These are phyloP conservation scores for Geotrypetes seraphini DNA, from an alignment of 2,797 vertebrate genomes.

Conservation along the genomic window DNA sequence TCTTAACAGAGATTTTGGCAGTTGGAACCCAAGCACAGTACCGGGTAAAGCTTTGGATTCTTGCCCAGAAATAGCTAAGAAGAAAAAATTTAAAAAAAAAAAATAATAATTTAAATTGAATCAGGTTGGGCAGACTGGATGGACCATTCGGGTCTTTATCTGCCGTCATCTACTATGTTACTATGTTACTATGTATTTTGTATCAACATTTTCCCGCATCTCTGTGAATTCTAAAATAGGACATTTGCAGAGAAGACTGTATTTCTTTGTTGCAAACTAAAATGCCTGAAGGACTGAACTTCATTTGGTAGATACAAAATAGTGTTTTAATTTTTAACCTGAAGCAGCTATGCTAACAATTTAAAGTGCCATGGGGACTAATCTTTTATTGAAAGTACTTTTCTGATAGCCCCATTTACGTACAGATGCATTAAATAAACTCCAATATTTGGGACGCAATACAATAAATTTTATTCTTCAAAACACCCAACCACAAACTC, in stretches of 20 bases:
- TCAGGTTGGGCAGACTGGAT: too few relatives aligned
- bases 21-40: too few relatives aligned
- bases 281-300: conserved; percentile 36
- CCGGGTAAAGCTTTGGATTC: too few relatives aligned
- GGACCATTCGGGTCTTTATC: too few relatives aligned
- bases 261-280: conserved; percentile 20
- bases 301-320: conserved; percentile 31
- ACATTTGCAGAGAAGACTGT: conserved; percentile 34
- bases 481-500: too few relatives aligned
- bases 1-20: too few relatives aligned
- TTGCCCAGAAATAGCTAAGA: too few relatives aligned
- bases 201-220: conserved; percentile 12
- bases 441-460: conserved; percentile 8
- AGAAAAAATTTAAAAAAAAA: too few relatives aligned
- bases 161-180: too few relatives aligned
- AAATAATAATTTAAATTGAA: too few relatives aligned
- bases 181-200: too few relatives aligned
- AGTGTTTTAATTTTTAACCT: conserved; percentile 37
- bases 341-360: conserved; percentile 22
- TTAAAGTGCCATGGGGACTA: conserved; percentile 30
- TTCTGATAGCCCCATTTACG: conserved; percentile 17
- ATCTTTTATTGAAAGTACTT: conserved; percentile 29
- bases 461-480: too few relatives aligned
- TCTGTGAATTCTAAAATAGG: conserved; percentile 1
- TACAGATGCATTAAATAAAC: conserved; percentile 10